Base-by-base conservation (phyloP, 2,797 vertebrate genomes). In the Crenichthys baileyi region DNA sequence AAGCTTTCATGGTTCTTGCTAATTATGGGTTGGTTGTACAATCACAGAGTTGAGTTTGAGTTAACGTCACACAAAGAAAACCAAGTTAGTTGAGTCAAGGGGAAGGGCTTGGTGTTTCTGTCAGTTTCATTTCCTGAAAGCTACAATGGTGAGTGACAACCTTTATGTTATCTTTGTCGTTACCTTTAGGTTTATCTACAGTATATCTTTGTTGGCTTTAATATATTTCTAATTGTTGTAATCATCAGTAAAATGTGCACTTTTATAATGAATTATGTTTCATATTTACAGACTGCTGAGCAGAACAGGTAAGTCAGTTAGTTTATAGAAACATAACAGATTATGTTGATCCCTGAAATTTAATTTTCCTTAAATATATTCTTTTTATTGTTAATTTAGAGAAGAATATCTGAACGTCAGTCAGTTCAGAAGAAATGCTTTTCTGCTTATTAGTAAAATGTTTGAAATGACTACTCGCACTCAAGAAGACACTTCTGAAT, bases 391-490 rank as follows among this genome's bases (percentile, higher is more conserved):
- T 60, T 20, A n/a, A 58, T 77, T 53, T 7, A 90, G 82, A 13
- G 1, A 8, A 3, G 26, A 50, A 3, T 7, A 0, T 5, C 2
- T 41, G 56, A 0, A 4, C 7, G 0, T 13, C 0, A 0, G 11
- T 1, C 0, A n/a, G 0, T 89, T 87, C 65, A 65, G 0, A 5
- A 22, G 0, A 0, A 89, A 70, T 48, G 79, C 82, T 7, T 13
- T 0, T 0, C 0, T 4, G 1, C 4, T 89, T 15, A 85, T 90
- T 31, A 0, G 0, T 0, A 0, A 58, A 79, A 87, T 87, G 85
- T 0, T 70, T 20, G 0, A 6, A 0, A 0, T 78, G 58, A 36
- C 4, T n/a, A 4, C 0, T 0, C 0, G 0, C 0, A 71, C 9
- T n/a, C 0, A 1, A 29, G 8, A 2, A 29, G 9, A 46, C 7